Conservation (phyloP, 2,797 vertebrate species). For the Parauchenoglanis punctatus region DNA sequence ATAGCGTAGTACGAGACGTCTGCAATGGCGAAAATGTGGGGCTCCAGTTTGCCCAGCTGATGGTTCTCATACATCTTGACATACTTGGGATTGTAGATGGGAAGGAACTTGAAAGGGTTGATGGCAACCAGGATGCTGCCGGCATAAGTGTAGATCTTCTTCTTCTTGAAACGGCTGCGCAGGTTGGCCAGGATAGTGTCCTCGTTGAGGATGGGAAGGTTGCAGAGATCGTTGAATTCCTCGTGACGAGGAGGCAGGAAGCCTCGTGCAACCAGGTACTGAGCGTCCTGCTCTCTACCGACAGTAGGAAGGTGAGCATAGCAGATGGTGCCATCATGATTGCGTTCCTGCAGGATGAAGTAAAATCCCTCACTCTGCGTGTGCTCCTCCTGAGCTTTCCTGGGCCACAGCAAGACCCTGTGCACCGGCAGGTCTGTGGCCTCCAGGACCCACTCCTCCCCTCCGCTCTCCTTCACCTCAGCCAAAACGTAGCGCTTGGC, state of each 20-base stretch:
- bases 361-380: constrained; percentile 89
- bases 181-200: constrained; percentile 87
- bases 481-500: constrained; percentile 86
- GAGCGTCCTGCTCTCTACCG: constrained; percentile 78
- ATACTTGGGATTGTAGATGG: constrained; percentile 98
- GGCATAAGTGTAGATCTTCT: constrained; percentile 96
- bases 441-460: constrained; percentile 97
- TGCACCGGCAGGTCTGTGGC: constrained; percentile 90
- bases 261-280: constrained; percentile 85
- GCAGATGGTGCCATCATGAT: constrained; percentile 86
- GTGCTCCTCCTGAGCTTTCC: constrained; percentile 90
- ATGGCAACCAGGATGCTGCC: constrained; percentile 97
- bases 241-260: constrained; percentile 89
- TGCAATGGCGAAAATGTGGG: constrained; percentile 96
- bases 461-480: constrained; percentile 94
- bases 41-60: constrained; percentile 94
- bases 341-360: constrained; percentile 91
- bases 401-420: constrained; percentile 92
- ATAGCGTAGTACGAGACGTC: constrained; percentile 97
- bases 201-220: constrained; percentile 89
- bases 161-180: constrained; percentile 88
- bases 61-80: constrained; percentile 99
- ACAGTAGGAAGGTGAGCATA: constrained; percentile 84
- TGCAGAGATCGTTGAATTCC: constrained; percentile 92
- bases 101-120: constrained; percentile 97